Evolutionary conservation across 2,797 vertebrate genomes (phyloP).

Genomic region (Scomberomorus guttatus): DNA sequence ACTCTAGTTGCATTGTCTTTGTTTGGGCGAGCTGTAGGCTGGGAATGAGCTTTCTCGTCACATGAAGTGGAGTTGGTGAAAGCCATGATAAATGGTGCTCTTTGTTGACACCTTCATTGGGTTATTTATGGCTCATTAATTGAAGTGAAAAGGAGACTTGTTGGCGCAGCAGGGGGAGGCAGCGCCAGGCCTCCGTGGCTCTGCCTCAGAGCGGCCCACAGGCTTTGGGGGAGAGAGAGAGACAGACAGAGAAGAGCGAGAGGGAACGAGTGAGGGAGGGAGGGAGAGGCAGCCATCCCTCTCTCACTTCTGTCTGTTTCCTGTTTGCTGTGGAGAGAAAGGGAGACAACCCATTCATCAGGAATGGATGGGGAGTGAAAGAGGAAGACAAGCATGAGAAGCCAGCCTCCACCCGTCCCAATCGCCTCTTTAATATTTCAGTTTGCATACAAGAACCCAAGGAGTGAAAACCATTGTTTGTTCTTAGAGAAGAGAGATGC

Average conservation of each 20-base stretch:
- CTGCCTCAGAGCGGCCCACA: constrained; percentile 81
- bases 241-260: constrained; percentile 1
- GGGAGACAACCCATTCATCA: constrained; percentile 61
- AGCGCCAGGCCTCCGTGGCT: constrained; percentile 79
- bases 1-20: constrained; percentile 78
- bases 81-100: constrained; percentile 96
- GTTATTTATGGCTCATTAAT: constrained; percentile 99
- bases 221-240: constrained; percentile 64
- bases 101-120: constrained; percentile 98
- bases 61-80: constrained; percentile 88
- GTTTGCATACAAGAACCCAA: constrained; percentile 51
- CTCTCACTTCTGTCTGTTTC: constrained; percentile 71
- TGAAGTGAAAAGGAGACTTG: constrained; percentile 95
- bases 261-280: constrained; percentile 7
- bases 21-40: constrained; percentile 83
- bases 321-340: constrained; percentile 68
- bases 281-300: constrained; percentile 58
- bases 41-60: constrained; percentile 88
- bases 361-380: constrained; percentile 63
- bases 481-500: constrained; percentile 24
- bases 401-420: constrained; percentile 41
- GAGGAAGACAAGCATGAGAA: constrained; percentile 70
- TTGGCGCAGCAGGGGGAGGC: constrained; percentile 89
- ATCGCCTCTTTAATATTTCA: constrained; percentile 53
- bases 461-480: constrained; percentile 41